phyloP scores from a whole-genome alignment of 2,113 vertebrate species.

The Synchiropus splendidus region DNA sequence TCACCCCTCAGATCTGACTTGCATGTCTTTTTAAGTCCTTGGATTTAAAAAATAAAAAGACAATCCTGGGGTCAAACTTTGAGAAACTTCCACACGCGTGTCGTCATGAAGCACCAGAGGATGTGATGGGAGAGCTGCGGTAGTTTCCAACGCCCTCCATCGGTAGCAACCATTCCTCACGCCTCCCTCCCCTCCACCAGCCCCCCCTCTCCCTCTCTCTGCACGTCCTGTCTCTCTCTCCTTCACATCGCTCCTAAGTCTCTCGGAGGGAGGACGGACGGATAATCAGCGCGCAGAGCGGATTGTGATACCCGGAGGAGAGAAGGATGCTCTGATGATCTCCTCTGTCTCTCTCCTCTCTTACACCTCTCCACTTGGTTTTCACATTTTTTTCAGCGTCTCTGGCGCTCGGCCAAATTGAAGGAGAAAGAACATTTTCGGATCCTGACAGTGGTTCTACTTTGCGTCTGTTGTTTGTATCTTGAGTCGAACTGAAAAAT shows the following conservation, averaged over 20 bases:
- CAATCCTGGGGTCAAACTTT: too few relatives aligned
- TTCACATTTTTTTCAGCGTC: background rate
- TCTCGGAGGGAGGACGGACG: conserved; percentile 54
- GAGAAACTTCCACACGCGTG: too few relatives aligned
- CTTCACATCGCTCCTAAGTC: conserved; percentile 43
- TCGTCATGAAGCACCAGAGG: too few relatives aligned
- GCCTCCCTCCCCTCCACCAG: conserved; percentile 1
- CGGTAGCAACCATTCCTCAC: conserved; percentile 18
- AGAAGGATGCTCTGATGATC: conserved; percentile 45
- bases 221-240: background rate
- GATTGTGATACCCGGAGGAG: conserved; percentile 30
- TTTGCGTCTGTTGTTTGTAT: background rate
- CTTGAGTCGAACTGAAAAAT: conserved; percentile 1
- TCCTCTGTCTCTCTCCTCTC: conserved; percentile 7
- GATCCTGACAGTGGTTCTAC: conserved; percentile 6
- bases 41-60: too few relatives aligned
- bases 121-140: conserved; percentile 22
- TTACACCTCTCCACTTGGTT: conserved; percentile 9
- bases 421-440: conserved; percentile 16
- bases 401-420: conserved; percentile 6
- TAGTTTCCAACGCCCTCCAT: conserved; percentile 58
- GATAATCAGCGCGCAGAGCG: conserved; percentile 27
- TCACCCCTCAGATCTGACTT: too few relatives aligned
- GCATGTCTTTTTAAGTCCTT: too few relatives aligned
- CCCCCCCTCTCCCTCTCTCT: conserved; percentile 1